phyloP scores from a whole-genome alignment of 2,113 vertebrate genomes.

The Sinocyclocheilus grahami region DNA sequence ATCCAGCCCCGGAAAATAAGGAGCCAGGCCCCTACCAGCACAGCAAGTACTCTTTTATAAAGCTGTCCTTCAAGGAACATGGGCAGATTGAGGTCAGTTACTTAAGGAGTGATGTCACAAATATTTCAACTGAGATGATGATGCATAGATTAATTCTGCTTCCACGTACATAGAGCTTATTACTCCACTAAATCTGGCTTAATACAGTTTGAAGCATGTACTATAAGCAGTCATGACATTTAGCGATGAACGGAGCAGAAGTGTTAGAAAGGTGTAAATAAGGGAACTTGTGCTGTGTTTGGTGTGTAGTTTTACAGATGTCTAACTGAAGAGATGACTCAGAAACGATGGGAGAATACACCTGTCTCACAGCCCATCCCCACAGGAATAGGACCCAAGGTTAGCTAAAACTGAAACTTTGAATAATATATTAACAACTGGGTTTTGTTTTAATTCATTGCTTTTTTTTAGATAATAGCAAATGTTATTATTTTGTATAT shows the following conservation, averaged over 20 bases:
- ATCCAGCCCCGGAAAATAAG: conserved; percentile 82
- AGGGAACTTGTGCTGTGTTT: background rate
- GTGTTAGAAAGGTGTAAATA: background rate
- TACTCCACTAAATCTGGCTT: conserved; percentile 17
- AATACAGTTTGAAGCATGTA: background rate
- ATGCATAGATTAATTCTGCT: background rate
- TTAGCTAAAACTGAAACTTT: conserved; percentile 57
- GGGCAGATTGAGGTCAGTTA: conserved; percentile 92
- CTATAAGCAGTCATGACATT: background rate
- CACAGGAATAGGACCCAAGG: conserved; percentile 77
- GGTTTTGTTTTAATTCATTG: background rate
- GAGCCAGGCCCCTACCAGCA: conserved; percentile 93
- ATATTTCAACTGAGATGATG: conserved; percentile 2
- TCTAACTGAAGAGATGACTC: conserved; percentile 91
- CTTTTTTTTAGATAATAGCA: background rate
- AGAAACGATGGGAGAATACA: conserved; percentile 89
- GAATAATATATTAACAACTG: background rate
- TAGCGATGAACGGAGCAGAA: background rate
- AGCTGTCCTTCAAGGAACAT: conserved; percentile 96
- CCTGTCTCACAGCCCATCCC: conserved; percentile 83
- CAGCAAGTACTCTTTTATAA: conserved; percentile 91
- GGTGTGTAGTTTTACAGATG: conserved; percentile 87
- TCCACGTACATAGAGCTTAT: background rate
- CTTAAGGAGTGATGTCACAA: background rate
- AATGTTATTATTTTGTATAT: background rate